phyloP scores from a whole-genome alignment of 1,140 invertebrate species.

The Parasteatoda tepidariorum region DNA sequence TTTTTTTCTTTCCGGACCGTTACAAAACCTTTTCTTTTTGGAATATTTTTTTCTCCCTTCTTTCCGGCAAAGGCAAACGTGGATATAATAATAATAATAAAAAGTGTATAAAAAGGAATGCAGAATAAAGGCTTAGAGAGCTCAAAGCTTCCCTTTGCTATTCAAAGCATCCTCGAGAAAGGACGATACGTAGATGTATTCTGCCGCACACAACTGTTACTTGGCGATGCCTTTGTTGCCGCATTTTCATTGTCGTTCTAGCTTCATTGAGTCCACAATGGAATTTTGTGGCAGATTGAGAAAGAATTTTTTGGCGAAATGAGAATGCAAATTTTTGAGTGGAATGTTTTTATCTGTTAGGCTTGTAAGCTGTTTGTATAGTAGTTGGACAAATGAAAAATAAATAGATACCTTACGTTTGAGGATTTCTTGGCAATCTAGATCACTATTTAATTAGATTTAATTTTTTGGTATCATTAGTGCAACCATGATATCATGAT shows the following conservation, averaged over 20 bases:
- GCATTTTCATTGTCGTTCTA: not conserved
- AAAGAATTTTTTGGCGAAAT: no score
- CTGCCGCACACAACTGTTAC: not conserved
- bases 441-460: no score
- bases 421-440: no score
- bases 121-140: not conserved
- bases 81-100: not conserved
- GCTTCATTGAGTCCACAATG: not conserved
- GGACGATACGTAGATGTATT: no score
- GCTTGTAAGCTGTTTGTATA: no score
- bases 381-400: no score
- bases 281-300: not conserved
- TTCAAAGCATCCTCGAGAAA: not conserved
- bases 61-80: constrained; percentile 19
- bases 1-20: not conserved
- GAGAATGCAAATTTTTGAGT: no score
- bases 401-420: no score
- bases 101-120: not conserved
- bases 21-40: no score
- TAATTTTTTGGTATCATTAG: no score
- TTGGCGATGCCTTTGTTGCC: not conserved
- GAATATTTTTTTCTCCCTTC: not conserved
- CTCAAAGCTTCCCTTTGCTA: not conserved
- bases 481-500: no score
- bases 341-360: no score